These are phyloP conservation scores for Tribolium freemani DNA, from an alignment of 2,888 invertebrate genomes.

Conservation along the genomic window DNA sequence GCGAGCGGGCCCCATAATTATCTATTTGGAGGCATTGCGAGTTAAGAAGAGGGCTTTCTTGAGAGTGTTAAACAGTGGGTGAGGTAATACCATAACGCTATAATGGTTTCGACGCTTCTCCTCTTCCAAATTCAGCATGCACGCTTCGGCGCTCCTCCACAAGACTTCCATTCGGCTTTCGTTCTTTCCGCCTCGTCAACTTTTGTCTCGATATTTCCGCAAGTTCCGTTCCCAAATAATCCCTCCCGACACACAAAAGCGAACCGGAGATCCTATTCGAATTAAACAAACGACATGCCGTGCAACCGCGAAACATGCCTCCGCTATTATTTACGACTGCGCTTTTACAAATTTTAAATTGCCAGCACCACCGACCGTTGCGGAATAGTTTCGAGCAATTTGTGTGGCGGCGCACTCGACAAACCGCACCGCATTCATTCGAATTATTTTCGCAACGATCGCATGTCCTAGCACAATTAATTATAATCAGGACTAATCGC, in stretches of 20 bases:
- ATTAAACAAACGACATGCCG: constrained; percentile 58
- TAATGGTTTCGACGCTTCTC: constrained; percentile 55
- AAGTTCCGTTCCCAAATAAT: constrained; percentile 65
- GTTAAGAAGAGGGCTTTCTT: constrained; percentile 48
- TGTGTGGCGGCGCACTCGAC: constrained; percentile 44
- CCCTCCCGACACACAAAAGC: constrained; percentile 55
- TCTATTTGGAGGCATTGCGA: constrained; percentile 47
- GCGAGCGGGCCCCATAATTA: constrained; percentile 44
- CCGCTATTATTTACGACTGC: constrained; percentile 54
- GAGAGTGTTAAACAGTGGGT: constrained; percentile 54
- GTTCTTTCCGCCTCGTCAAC: constrained; percentile 68
- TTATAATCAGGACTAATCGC: constrained; percentile 41
- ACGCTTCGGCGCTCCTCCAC: constrained; percentile 55
- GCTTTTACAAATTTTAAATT: constrained; percentile 52
- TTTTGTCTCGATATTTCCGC: constrained; percentile 66
- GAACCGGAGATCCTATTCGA: constrained; percentile 59
- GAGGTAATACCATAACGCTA: constrained; percentile 57
- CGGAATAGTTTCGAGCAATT: constrained; percentile 45
- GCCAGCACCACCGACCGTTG: constrained; percentile 42
- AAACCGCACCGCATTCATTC: constrained; percentile 41
- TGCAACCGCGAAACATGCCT: constrained; percentile 56
- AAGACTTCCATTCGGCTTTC: constrained; percentile 59
- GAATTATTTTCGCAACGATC: constrained; percentile 41
- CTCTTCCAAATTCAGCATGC: constrained; percentile 50
- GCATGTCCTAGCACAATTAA: constrained; percentile 40